Conservation (phyloP, 92 coral and sea anemone genomes). For the Porites lobata region DNA sequence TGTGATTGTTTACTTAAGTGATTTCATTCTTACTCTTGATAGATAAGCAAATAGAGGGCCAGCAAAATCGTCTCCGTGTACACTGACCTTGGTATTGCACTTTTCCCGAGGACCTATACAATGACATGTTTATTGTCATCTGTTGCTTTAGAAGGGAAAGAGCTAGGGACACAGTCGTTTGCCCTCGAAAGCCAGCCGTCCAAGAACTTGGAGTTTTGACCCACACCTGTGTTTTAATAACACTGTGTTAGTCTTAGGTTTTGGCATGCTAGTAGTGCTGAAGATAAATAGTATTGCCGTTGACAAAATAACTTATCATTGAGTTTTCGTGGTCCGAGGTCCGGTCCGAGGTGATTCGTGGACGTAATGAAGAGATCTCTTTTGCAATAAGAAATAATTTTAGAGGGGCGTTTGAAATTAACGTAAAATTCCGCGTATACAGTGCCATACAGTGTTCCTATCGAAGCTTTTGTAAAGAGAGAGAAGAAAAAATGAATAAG, state of each 20-base stretch:
- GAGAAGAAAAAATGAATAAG: too few species aligned
- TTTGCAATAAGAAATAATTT: too few species aligned
- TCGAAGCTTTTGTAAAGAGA: too few species aligned
- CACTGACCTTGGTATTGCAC: constrained; percentile 21
- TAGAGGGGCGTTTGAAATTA: too few species aligned
- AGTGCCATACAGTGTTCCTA: too few species aligned
- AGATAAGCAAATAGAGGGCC: background rate
- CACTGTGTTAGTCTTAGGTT: background rate
- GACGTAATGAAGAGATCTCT: too few species aligned
- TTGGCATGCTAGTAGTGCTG: background rate
- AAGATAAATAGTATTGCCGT: background rate
- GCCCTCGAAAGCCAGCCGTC: constrained; percentile 47
- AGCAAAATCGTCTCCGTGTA: background rate
- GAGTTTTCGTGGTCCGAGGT: too few species aligned
- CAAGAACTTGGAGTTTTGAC: background rate
- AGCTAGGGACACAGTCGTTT: constrained; percentile 17
- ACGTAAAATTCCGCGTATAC: too few species aligned
- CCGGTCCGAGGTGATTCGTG: too few species aligned
- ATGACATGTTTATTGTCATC: background rate
- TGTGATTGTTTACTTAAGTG: too few species aligned
- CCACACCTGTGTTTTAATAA: constrained; percentile 12
- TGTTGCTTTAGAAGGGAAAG: constrained; percentile 6
- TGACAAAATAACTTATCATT: too few species aligned
- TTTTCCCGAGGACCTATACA: constrained; percentile 11
- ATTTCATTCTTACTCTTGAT: background rate